phyloP scores from a whole-genome alignment of 2,888 invertebrate species.

The Neoaliturus tenellus region DNA sequence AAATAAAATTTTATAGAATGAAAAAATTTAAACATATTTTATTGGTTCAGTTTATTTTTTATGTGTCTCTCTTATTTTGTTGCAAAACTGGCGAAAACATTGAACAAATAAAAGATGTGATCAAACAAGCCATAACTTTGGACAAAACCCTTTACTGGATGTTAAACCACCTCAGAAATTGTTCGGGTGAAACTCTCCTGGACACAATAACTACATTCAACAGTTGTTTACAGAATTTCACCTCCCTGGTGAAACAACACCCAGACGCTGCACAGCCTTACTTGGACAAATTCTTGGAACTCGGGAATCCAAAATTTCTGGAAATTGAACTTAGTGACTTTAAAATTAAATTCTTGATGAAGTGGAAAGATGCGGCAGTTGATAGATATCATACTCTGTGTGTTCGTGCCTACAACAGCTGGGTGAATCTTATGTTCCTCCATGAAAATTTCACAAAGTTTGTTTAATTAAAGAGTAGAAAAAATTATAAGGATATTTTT shows the following conservation, averaged over 20 bases:
- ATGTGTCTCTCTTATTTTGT: background rate
- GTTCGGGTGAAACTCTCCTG: background rate
- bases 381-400: conserved; percentile 13
- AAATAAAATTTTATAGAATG: background rate
- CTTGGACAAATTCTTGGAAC: background rate
- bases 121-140: background rate
- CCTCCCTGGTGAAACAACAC: background rate
- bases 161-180: conserved; percentile 7
- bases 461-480: background rate
- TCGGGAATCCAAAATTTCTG: conserved; percentile 24
- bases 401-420: conserved; percentile 17
- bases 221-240: background rate
- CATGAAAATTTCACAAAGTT: conserved; percentile 36
- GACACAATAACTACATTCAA: background rate
- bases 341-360: conserved; percentile 7
- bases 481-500: no score
- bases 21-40: background rate
- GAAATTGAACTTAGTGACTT: conserved; percentile 33
- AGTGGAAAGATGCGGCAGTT: background rate
- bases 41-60: background rate
- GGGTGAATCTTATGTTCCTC: conserved; percentile 37
- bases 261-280: conserved; percentile 1
- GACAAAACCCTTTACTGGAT: conserved; percentile 32
- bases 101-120: background rate
- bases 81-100: background rate